A percentile compares a stretch with the other conserved stretches of the same genome.
Conservation (phyloP, 2,113 vertebrate genomes). For the Scomber colias region DNA sequence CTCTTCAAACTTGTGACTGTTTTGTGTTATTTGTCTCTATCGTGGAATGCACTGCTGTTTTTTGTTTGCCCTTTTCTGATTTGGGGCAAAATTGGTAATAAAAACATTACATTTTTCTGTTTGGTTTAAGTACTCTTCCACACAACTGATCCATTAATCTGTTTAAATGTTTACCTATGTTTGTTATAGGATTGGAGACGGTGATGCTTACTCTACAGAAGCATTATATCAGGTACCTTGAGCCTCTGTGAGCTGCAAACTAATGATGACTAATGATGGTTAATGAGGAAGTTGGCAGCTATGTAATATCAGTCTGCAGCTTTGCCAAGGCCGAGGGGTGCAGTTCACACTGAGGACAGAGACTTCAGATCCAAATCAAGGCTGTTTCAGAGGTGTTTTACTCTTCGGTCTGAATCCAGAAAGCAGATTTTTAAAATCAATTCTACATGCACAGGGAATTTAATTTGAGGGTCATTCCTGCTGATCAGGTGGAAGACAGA, state of each 20-base stretch:
- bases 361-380: conserved; percentile 46
- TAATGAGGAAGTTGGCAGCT: conserved; percentile 75
- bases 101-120: background rate
- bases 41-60: background rate
- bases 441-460: background rate
- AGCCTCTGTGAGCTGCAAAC: conserved; percentile 50
- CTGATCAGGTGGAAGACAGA: too few species aligned
- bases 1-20: conserved; percentile 17
- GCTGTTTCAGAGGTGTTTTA: conserved; percentile 16
- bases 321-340: conserved; percentile 61
- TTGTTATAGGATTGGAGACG: conserved; percentile 56
- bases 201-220: conserved; percentile 29
- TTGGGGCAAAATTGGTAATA: background rate
- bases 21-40: background rate
- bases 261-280: conserved; percentile 62
- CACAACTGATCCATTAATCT: conserved; percentile 65
- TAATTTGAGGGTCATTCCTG: background rate
- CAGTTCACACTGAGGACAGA: conserved; percentile 61
- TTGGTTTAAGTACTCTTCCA: background rate
- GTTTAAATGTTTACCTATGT: conserved; percentile 68
- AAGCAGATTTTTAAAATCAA: background rate
- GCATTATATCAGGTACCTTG: conserved; percentile 52
- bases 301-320: conserved; percentile 42
- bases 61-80: background rate
- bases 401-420: conserved; percentile 1